A percentile compares a stretch with the other conserved stretches of the same genome.
Conservation (phyloP, 2,797 vertebrate species). For the Platyrinchus mystaceus region DNA sequence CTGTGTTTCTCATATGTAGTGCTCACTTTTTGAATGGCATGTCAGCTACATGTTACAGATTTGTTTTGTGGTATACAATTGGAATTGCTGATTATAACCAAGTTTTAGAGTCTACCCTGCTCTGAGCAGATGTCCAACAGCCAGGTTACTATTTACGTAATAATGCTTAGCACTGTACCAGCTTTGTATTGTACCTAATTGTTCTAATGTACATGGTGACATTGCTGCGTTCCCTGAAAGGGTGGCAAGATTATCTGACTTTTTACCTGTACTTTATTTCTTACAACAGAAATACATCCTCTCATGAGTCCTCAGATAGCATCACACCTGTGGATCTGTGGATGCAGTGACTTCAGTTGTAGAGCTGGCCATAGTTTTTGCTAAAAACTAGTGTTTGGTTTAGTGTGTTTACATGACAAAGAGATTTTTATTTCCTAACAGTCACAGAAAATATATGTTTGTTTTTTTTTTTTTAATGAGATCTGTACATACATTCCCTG, state of each 20-base stretch:
- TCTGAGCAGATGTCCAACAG: constrained; percentile 20
- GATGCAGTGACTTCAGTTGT: neutral
- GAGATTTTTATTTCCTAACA: neutral
- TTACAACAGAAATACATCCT: neutral
- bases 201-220: neutral
- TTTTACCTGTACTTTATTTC: neutral
- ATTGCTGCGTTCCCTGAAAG: neutral
- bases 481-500: neutral
- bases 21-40: neutral
- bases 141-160: constrained; percentile 1
- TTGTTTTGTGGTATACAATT: neutral
- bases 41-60: neutral
- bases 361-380: neutral
- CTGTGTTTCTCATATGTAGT: neutral
- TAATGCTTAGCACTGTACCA: neutral
- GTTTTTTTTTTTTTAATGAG: accelerated
- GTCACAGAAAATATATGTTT: neutral
- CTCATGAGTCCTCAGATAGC: neutral
- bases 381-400: neutral
- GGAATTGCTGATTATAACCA: neutral
- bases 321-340: neutral
- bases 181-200: constrained; percentile 23
- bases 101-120: neutral
- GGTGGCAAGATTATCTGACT: neutral
- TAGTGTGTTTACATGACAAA: neutral